A percentile compares a stretch with the other conserved stretches of the same genome.
Evolutionary conservation across 2,113 vertebrate species (phyloP).

Genomic region (Rhinichthys klamathensis): DNA sequence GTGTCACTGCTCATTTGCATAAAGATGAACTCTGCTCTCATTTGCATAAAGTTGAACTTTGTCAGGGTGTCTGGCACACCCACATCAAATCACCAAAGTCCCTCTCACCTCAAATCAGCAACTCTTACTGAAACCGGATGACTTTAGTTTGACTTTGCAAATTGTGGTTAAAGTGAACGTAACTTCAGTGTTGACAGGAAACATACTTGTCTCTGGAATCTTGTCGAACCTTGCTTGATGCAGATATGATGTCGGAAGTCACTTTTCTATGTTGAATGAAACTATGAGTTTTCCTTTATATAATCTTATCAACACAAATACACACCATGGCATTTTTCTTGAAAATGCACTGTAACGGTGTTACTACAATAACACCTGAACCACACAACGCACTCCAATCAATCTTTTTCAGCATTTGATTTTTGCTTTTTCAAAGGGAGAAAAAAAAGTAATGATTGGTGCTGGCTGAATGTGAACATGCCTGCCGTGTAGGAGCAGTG

Average conservation of each 20-base stretch:
- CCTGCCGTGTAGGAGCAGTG: slow-evolving; percentile 34
- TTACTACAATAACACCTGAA: slow-evolving; percentile 34
- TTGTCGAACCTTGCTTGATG: neutral
- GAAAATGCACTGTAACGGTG: slow-evolving; percentile 16
- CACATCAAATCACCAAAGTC: neutral
- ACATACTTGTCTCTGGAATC: neutral
- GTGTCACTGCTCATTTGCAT: neutral
- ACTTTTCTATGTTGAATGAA: neutral
- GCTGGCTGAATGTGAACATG: slow-evolving; percentile 37
- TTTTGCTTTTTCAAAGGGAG: slow-evolving; percentile 7
- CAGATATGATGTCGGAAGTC: neutral
- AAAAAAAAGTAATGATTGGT: slow-evolving; percentile 24
- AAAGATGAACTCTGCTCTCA: slow-evolving; percentile 17
- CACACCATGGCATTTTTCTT: slow-evolving; percentile 7
- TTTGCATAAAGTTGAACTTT: slow-evolving; percentile 16
- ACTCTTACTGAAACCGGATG: neutral
- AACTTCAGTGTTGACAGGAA: neutral
- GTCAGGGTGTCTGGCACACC: neutral
- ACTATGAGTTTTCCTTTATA: neutral
- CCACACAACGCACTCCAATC: slow-evolving; percentile 5
- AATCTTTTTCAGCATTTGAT: slow-evolving; percentile 39
- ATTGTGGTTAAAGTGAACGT: neutral
- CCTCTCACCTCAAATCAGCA: neutral
- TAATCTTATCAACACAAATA: neutral
- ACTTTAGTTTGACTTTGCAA: neutral